Base-by-base conservation (phyloP, 2,888 invertebrate genomes). In the Neuroscelio doddi region DNA sequence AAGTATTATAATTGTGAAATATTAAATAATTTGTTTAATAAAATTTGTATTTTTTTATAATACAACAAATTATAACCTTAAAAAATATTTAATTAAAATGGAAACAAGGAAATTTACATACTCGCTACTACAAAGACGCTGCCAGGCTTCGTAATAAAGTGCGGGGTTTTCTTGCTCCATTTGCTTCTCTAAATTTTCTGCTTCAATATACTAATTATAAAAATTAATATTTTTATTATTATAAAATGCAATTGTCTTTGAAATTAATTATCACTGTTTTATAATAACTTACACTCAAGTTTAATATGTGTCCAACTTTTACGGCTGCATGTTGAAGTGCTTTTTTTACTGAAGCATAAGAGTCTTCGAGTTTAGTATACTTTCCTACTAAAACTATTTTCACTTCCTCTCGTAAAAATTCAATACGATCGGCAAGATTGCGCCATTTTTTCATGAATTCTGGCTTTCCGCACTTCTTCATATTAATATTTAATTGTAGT, bases 271-370 rank as follows among this genome's bases (percentile, higher is more conserved):
- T n/a, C n/a, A n/a, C n/a, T 26, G 26, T 26, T 26, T 26, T 10
- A n/a, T n/a, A n/a, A 67, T 15, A 52, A 62, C 79, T 78, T 78
- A 90, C 90, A 78, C 85, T 92, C 27, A 99, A 86, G 71, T 92
- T 92, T 0, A 98, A 87, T 84, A 93, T 94, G 73, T 92, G 92
- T 3, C 95, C 93, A 32, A 91, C 90, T 46, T 93, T 91, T 42
- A 97, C 90, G 0, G 96, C 91, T 0, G 99, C 95, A 84, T 99
- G 99, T 73, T 96, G 92, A 36, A 99, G 84, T 0, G 98, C 95
- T 86, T 99, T 98, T 0, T 93, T 92, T 0, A 99, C 94, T 0
- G 98, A 99, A 0, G 97, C 95, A 80, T 99, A 99, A 0, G 98
- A 93, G 86, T 99, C 99, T 80, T 96, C 93, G 9, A 98, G 86